A percentile compares a stretch with the other conserved stretches of the same genome.
Conservation (phyloP, 2,888 invertebrate genomes). For the Andrena hattorfiana region DNA sequence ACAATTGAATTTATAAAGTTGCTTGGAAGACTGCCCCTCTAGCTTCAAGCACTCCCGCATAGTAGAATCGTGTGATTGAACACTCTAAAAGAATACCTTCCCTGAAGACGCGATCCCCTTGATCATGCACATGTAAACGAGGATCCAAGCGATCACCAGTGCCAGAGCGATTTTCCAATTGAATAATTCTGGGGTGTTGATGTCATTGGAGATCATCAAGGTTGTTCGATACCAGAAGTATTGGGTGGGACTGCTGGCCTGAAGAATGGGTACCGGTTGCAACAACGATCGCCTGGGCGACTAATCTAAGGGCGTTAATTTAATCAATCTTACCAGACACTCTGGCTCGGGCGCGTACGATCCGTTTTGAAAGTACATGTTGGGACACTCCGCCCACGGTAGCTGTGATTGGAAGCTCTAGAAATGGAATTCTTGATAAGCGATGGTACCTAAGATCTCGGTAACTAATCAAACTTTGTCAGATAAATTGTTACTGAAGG, state of each 20-base stretch:
- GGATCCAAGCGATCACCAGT: constrained; percentile 95
- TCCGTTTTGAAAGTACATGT: constrained; percentile 91
- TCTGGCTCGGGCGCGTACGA: constrained; percentile 93
- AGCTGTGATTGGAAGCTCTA: constrained; percentile 95
- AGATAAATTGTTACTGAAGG: neutral
- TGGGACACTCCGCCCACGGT: constrained; percentile 97
- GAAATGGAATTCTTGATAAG: constrained; percentile 35
- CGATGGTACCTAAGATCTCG: neutral
- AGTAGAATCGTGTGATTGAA: neutral
- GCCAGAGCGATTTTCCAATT: constrained; percentile 97
- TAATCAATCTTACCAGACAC: constrained; percentile 89
- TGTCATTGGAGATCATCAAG: constrained; percentile 94
- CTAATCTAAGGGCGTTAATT: neutral
- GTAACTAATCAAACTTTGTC: neutral
- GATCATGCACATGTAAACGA: constrained; percentile 98
- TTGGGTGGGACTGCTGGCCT: constrained; percentile 96
- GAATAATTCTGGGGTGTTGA: constrained; percentile 93
- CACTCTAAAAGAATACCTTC: constrained; percentile 88
- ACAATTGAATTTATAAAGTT: constrained; percentile 50
- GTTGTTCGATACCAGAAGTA: constrained; percentile 98
- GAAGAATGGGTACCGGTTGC: constrained; percentile 59
- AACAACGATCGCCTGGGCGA: neutral
- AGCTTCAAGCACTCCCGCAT: neutral
- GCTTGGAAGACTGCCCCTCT: neutral
- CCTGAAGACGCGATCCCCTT: constrained; percentile 99